Conservation (phyloP, 2,797 vertebrate species). For the Tadarida brasiliensis region DNA sequence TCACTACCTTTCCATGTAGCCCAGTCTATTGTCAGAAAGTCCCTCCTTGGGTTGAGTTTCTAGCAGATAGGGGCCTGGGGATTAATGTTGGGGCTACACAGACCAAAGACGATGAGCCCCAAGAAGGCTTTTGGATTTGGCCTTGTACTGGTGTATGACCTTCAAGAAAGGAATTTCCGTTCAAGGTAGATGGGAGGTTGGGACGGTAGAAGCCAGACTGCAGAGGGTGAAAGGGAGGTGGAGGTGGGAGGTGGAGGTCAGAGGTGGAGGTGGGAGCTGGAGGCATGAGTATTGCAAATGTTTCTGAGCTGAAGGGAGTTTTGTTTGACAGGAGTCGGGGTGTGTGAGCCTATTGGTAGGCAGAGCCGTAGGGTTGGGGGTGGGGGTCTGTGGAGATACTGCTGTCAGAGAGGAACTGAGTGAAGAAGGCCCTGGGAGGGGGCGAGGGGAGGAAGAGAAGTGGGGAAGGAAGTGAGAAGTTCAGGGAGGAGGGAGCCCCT, state of each 20-base stretch:
- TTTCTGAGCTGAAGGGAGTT: neutral
- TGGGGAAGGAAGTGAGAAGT: rapidly evolving
- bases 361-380: neutral
- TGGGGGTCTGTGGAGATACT: neutral
- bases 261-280: neutral
- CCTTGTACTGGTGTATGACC: neutral
- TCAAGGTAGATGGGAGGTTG: neutral
- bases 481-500: neutral
- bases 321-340: neutral
- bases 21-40: neutral
- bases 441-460: neutral
- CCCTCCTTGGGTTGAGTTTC: neutral
- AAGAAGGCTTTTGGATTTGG: neutral
- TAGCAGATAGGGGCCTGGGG: neutral
- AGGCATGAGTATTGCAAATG: neutral
- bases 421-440: neutral
- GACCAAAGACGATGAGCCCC: neutral
- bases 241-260: neutral
- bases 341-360: neutral
- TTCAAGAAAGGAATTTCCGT: neutral
- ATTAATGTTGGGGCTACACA: neutral
- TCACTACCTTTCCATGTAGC: neutral
- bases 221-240: neutral
- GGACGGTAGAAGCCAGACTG: neutral
- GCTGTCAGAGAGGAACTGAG: neutral